Base-by-base conservation (phyloP, 2,113 vertebrate species). In the Asarcornis scutulata region DNA sequence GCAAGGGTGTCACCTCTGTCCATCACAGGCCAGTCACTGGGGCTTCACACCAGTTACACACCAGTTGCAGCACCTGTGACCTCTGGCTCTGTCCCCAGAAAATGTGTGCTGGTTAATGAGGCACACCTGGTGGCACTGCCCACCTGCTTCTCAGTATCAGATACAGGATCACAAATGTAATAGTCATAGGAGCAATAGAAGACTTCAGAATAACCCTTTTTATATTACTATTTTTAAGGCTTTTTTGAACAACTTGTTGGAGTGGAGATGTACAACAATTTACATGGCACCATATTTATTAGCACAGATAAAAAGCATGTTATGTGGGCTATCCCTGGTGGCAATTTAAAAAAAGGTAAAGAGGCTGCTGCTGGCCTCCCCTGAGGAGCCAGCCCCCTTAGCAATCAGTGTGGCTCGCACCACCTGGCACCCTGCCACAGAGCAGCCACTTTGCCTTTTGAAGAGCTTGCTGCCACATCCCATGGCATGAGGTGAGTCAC, bases 201-300 rank as follows among this genome's bases (percentile, higher is more conserved):
- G 46, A 34, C 9, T 26, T 50, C 26, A 36, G 48, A 67, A 8
- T 52, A 27, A 48, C 31, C 36, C 71, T 21, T 29, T 16, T 55
- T 25, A 3, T 21, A 29, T 59, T 23, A 9, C 8, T 48, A 27
- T 66, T 53, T 78, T 27, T 6, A 40, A 62, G 23, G 26, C n/a
- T 38, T 63, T 63, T 38, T 63, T 5, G 36, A 76, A 22, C 32
- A 17, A 17, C 32, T 69, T 0, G 0, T 26, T 31, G 34, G 32
- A 25, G 12, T 32, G 9, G 18, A 74, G 18, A 58, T 31, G 18
- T n/a, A 20, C n/a, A 29, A n/a, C 25, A 26, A 71, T 60, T 75
- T 60, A n/a, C 38, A 23, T 0, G 0, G 38, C 34, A 44, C 38
- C 2, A 0, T 23, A 13, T 11, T 23, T 6, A 44, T 66, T 17